These are phyloP conservation scores for Trichonephila clavata DNA, from an alignment of 1,140 invertebrate genomes.

Conservation along the genomic window DNA sequence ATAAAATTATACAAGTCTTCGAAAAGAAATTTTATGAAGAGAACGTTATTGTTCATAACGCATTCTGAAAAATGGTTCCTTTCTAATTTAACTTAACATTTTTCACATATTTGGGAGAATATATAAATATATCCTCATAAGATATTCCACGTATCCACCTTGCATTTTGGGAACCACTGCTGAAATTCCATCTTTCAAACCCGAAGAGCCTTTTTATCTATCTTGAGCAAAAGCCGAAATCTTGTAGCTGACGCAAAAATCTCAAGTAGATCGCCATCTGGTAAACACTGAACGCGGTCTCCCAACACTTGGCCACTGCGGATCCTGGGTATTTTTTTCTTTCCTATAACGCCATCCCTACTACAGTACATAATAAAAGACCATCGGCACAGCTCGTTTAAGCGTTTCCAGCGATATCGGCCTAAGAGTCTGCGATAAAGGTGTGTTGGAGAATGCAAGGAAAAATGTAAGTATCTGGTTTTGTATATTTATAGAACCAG, in stretches of 20 bases:
- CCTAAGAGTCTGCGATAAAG: conserved; percentile 53
- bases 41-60: too few species aligned
- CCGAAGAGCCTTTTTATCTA: background rate
- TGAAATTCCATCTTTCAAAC: background rate
- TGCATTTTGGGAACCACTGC: background rate
- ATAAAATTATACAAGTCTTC: too few species aligned
- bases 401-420: conserved; percentile 5
- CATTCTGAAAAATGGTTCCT: too few species aligned
- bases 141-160: too few species aligned
- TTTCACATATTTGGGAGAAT: too few species aligned
- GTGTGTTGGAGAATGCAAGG: conserved; percentile 29
- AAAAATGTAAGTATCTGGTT: conserved; percentile 58
- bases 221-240: conserved; percentile 28
- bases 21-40: too few species aligned
- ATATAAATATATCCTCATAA: too few species aligned
- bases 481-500: conserved; percentile 28
- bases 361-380: conserved; percentile 43
- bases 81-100: too few species aligned
- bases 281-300: background rate
- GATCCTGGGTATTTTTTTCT: background rate
- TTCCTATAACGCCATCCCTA: background rate
- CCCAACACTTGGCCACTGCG: conserved; percentile 31
- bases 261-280: conserved; percentile 72
- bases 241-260: conserved; percentile 35
- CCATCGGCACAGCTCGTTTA: conserved; percentile 33